phyloP scores from a whole-genome alignment of 2,888 invertebrate genomes.

The Blomia tropicalis region DNA sequence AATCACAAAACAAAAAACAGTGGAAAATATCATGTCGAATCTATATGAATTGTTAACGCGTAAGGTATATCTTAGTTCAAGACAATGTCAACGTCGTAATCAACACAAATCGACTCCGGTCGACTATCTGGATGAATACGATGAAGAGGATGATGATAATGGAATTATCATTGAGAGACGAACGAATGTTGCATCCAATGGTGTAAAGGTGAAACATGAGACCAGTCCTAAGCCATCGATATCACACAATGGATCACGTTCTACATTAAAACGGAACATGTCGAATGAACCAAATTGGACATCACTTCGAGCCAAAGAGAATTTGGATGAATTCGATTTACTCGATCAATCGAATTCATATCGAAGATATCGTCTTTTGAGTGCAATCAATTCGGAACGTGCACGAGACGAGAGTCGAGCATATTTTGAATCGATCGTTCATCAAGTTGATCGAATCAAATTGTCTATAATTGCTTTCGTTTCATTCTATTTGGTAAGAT shows the following conservation, averaged over 20 bases:
- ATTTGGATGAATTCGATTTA: neutral
- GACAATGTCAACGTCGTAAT: neutral
- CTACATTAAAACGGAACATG: neutral
- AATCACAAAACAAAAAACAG: neutral
- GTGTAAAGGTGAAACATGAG: too few relatives aligned
- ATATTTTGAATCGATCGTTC: conserved; percentile 5
- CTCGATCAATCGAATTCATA: neutral
- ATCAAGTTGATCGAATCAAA: conserved; percentile 5
- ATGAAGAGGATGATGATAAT: neutral
- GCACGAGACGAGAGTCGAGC: conserved; percentile 2
- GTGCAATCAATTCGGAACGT: conserved; percentile 3
- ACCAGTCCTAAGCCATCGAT: neutral
- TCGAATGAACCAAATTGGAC: too few relatives aligned
- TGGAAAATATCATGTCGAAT: neutral
- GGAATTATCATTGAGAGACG: neutral
- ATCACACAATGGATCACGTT: neutral
- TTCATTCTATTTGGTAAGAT: neutral
- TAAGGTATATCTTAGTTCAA: conserved; percentile 1
- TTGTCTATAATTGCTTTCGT: neutral
- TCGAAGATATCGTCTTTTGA: neutral
- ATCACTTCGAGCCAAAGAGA: neutral
- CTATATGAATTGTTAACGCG: conserved; percentile 7
- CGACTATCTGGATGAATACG: neutral
- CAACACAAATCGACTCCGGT: neutral
- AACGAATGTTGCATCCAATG: too few relatives aligned